Conservation (phyloP, 2,797 vertebrate species). For the Pangasius djambal region DNA sequence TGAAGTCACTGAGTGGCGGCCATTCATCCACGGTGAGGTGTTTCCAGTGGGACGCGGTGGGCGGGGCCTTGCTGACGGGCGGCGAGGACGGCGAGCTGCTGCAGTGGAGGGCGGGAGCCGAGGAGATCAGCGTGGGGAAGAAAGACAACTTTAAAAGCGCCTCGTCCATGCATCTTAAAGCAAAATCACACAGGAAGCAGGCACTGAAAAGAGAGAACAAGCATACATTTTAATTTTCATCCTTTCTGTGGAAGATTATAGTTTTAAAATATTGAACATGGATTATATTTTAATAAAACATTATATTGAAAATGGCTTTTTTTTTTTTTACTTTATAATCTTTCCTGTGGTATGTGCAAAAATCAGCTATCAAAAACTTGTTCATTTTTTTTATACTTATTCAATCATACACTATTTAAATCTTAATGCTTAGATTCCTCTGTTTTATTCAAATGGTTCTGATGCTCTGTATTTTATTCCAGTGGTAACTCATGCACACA, state of each 20-base stretch:
- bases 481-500: neutral
- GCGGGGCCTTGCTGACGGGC: constrained; percentile 82
- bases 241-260: neutral
- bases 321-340: neutral
- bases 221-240: neutral
- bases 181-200: constrained; percentile 78
- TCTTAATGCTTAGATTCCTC: neutral
- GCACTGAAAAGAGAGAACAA: constrained; percentile 65
- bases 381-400: neutral
- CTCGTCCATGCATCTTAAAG: constrained; percentile 81
- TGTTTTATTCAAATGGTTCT: neutral
- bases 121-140: constrained; percentile 72
- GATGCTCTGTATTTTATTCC: neutral
- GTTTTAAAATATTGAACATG: neutral
- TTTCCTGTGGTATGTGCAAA: neutral
- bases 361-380: neutral
- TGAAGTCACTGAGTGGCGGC: constrained; percentile 77
- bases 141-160: constrained; percentile 78
- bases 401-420: neutral
- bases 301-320: neutral
- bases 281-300: constrained; percentile 9
- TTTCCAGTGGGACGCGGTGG: constrained; percentile 81
- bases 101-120: constrained; percentile 84
- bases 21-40: constrained; percentile 85
- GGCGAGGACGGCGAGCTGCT: constrained; percentile 92